Base-by-base conservation (phyloP, 2,113 vertebrate species). In the Harpagus bidentatus region DNA sequence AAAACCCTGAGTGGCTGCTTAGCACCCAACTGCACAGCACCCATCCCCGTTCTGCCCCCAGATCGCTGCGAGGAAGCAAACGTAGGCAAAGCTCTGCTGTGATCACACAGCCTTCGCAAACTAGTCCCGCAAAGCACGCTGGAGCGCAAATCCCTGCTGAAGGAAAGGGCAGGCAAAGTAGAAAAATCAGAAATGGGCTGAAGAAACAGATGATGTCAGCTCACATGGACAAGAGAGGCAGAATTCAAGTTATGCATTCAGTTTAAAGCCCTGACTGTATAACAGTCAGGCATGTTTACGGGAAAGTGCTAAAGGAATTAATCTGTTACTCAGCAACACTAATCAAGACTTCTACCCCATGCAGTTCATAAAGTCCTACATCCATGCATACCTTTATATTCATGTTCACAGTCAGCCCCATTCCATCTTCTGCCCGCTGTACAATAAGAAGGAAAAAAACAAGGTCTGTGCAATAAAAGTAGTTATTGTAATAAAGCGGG, bases 281-380 rank as follows among this genome's bases (percentile, higher is more conserved):
- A 61, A 83, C 50, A 93, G 96, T 45, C 62, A 77, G 82, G 87
- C 63, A 48, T 78, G 86, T 95, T 95, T 96, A 92, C n/a, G 0
- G 67, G 67, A 94, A 95, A 97, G 82, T 55, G 76, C 95, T 95
- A 69, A 97, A 97, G 92, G 94, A 96, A 97, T 97, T 97, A 96
- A 96, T 95, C 94, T 97, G 94, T 97, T 97, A 96, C 97, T 96
- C 95, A 97, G 97, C 96, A 97, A 97, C 96, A 95, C 94, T 97
- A 97, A 97, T 97, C 92, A 97, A 96, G 92, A 45, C 88, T 92
- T 63, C 76, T 96, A 97, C 96, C 97, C 95, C 96, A 94, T 95
- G 97, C 95, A 94, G 97, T 93, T 96, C 86, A 71, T 83, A 90
- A 96, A 96, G 95, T 96, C 90, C 67, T 78, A 40, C 67, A 74